Evolutionary conservation across 2,797 vertebrate species (phyloP).

Genomic region (Pseudomugil gertrudae): DNA sequence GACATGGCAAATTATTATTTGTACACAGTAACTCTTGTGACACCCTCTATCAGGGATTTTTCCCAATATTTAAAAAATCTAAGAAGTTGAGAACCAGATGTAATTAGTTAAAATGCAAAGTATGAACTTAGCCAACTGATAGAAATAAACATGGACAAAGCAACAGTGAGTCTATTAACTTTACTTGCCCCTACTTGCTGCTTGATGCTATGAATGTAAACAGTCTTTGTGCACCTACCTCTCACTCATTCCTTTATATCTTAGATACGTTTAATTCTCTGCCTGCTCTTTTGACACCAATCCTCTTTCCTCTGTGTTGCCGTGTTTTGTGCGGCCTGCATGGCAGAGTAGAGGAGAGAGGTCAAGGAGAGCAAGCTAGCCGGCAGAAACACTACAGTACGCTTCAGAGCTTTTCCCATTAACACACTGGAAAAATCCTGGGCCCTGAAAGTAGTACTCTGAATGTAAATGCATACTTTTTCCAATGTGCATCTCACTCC

Average conservation of each 20-base stretch:
- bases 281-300: slow-evolving; percentile 8
- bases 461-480: slow-evolving; percentile 51
- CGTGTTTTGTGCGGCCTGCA: slow-evolving; percentile 22
- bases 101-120: not conserved
- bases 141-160: not conserved
- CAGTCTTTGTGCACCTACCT: not conserved
- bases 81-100: not conserved
- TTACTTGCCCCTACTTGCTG: not conserved
- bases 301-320: slow-evolving; percentile 20
- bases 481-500: slow-evolving; percentile 27
- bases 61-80: not conserved
- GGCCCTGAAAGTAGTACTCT: slow-evolving; percentile 24
- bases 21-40: not conserved
- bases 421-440: slow-evolving; percentile 38
- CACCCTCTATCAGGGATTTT: not conserved
- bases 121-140: not conserved
- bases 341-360: slow-evolving; percentile 17
- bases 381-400: slow-evolving; percentile 32
- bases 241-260: slow-evolving; percentile 3
- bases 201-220: not conserved
- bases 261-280: slow-evolving; percentile 9
- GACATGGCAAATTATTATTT: not conserved
- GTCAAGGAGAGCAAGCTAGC: slow-evolving; percentile 29
- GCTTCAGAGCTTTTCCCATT: slow-evolving; percentile 65
- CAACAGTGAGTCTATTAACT: not conserved